Percentiles rank a stretch among this genome's conserved stretches.
Evolutionary conservation across 2,113 vertebrate species (phyloP).

Genomic region (Diadophis punctatus): DNA sequence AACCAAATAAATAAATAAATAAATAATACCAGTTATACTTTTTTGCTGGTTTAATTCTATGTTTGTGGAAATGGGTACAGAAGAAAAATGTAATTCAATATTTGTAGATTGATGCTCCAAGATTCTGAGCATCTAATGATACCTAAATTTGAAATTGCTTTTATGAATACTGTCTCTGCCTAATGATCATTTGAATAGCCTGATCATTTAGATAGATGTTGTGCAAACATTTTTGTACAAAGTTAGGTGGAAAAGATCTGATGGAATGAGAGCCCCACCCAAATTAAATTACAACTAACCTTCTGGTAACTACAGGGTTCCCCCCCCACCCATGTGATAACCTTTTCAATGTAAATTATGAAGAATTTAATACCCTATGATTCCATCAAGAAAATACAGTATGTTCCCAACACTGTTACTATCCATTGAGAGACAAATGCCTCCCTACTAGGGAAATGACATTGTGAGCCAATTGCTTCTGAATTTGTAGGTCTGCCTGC

Average conservation of each 20-base stretch:
- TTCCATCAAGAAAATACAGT: neutral
- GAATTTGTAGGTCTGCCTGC: neutral
- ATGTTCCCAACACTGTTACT: neutral
- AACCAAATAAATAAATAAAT: too few species aligned
- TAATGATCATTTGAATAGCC: neutral
- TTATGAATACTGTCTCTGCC: neutral
- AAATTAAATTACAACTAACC: neutral
- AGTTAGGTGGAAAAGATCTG: neutral
- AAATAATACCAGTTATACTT: neutral
- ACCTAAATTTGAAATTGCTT: neutral
- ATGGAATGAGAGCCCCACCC: neutral
- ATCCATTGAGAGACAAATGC: neutral
- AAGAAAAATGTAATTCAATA: neutral
- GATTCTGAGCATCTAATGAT: neutral
- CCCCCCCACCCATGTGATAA: neutral
- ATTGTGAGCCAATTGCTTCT: neutral
- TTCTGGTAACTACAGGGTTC: neutral
- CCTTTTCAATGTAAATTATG: neutral
- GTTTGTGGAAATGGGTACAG: neutral
- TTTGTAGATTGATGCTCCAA: too few species aligned
- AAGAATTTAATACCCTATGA: neutral
- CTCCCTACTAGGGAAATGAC: neutral
- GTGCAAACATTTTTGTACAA: neutral
- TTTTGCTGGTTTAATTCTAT: neutral
- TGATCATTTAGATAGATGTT: neutral